Percentiles rank a stretch among this genome's conserved stretches.
phyloP scores from a whole-genome alignment of 2,888 invertebrate species.

The Melitaea athalia region DNA sequence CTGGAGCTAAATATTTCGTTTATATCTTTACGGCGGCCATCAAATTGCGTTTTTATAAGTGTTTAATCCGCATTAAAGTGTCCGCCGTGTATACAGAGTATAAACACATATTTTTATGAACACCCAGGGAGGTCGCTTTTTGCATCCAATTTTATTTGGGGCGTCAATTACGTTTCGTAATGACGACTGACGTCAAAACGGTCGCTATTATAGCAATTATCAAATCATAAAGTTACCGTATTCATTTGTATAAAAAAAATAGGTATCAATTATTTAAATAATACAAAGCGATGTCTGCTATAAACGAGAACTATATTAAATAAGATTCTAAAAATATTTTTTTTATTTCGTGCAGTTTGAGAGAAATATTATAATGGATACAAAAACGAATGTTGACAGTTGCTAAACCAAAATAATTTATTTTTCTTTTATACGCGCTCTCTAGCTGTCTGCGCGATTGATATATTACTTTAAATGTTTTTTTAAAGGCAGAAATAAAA shows the following conservation, averaged over 20 bases:
- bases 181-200: background rate
- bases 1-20: slow-evolving; percentile 14
- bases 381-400: background rate
- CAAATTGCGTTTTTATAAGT: slow-evolving; percentile 22
- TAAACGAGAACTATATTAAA: background rate
- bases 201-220: slow-evolving; percentile 8
- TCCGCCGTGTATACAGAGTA: background rate
- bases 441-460: background rate
- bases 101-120: slow-evolving; percentile 18
- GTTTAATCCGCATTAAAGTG: slow-evolving; percentile 4
- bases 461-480: background rate
- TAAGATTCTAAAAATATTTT: background rate
- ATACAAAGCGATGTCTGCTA: background rate
- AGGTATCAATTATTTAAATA: background rate
- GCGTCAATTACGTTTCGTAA: background rate
- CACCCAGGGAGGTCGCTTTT: slow-evolving; percentile 7
- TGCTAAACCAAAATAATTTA: slow-evolving; percentile 2
- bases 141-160: slow-evolving; percentile 2
- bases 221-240: background rate
- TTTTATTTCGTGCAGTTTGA: too few relatives aligned
- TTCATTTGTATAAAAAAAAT: background rate
- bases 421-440: slow-evolving; percentile 4
- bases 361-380: background rate
- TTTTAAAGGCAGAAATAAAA: background rate
- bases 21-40: slow-evolving; percentile 2